These are phyloP conservation scores for Parauchenoglanis punctatus DNA, from an alignment of 2,797 vertebrate species.

Conservation along the genomic window DNA sequence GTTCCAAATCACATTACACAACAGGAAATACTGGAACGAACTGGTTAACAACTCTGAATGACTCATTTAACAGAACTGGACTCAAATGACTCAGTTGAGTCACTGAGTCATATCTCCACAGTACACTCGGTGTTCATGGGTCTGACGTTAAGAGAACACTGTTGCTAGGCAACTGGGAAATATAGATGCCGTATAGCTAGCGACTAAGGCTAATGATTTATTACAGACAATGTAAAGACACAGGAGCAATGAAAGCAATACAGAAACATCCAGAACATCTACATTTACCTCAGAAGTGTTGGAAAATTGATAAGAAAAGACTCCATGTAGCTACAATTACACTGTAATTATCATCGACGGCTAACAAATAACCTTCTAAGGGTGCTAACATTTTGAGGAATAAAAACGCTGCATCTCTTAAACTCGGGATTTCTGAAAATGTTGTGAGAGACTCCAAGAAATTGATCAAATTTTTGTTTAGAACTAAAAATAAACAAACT, in stretches of 20 bases:
- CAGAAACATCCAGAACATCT: not conserved
- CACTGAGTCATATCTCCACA: not conserved
- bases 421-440: not conserved
- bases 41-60: not conserved
- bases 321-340: not conserved
- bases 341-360: not conserved
- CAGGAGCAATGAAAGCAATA: not conserved
- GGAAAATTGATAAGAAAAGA: not conserved
- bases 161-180: not conserved
- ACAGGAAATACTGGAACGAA: not conserved
- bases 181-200: not conserved
- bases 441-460: not conserved
- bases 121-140: not conserved
- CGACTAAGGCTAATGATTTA: not conserved
- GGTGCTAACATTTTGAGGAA: not conserved
- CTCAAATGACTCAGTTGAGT: not conserved
- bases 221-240: not conserved
- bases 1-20: not conserved
- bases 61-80: not conserved
- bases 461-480: not conserved
- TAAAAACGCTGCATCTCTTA: too few relatives aligned
- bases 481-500: not conserved
- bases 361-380: not conserved
- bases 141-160: not conserved
- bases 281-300: not conserved